Percentiles rank a stretch among this genome's conserved stretches.
These are phyloP conservation scores for Rhamphomyia laevipes DNA, from an alignment of 2,888 invertebrate genomes.

Conservation along the genomic window DNA sequence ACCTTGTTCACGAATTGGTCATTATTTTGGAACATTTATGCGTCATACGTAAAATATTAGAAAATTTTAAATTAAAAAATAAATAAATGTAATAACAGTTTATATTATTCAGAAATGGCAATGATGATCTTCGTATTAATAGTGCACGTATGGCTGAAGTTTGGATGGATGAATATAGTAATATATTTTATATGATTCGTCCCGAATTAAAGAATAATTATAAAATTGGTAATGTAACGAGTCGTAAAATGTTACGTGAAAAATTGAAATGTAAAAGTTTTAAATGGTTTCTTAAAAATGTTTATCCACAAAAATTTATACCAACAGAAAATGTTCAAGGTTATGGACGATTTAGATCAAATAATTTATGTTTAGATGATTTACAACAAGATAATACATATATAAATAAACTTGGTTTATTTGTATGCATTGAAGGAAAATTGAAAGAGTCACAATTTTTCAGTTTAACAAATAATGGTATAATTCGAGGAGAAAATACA, in stretches of 20 bases:
- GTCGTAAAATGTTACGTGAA: slow-evolving; percentile 58
- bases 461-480: slow-evolving; percentile 54
- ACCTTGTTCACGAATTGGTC: slow-evolving; percentile 85
- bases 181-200: slow-evolving; percentile 73
- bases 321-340: slow-evolving; percentile 63
- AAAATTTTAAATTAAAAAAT: neutral
- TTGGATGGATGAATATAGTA: slow-evolving; percentile 92
- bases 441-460: slow-evolving; percentile 51
- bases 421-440: slow-evolving; percentile 51
- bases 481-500: slow-evolving; percentile 63
- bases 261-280: slow-evolving; percentile 73
- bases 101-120: slow-evolving; percentile 39
- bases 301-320: slow-evolving; percentile 76
- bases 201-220: slow-evolving; percentile 54
- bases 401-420: slow-evolving; percentile 58
- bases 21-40: slow-evolving; percentile 81
- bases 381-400: slow-evolving; percentile 64
- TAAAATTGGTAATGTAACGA: slow-evolving; percentile 62
- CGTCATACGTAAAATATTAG: slow-evolving; percentile 52
- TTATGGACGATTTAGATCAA: slow-evolving; percentile 42
- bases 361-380: slow-evolving; percentile 61
- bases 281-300: slow-evolving; percentile 74
- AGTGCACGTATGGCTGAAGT: slow-evolving; percentile 82
- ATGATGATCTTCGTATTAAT: slow-evolving; percentile 85
- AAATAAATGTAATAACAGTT: neutral